Conservation (phyloP, 2,888 invertebrate genomes). For the Rhabditoides inermis region DNA sequence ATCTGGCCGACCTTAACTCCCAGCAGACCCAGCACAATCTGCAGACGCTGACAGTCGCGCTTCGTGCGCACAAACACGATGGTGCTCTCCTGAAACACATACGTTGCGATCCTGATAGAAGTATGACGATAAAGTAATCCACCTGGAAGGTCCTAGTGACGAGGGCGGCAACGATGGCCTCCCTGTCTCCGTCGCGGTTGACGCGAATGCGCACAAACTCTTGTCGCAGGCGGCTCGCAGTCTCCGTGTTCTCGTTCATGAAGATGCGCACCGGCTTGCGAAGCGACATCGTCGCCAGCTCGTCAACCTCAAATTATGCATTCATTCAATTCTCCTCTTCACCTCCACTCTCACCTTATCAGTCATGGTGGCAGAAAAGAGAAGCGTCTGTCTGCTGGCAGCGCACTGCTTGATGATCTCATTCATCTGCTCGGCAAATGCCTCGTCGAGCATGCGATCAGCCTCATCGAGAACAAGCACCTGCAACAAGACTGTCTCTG, state of each 20-base stretch:
- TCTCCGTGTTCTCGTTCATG: slow-evolving; percentile 88
- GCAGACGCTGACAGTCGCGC: slow-evolving; percentile 83
- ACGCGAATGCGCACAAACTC: slow-evolving; percentile 71
- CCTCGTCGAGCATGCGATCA: slow-evolving; percentile 87
- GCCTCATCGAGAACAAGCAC: slow-evolving; percentile 69
- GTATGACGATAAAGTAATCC: no score
- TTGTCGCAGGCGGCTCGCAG: slow-evolving; percentile 67
- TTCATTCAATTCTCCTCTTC: neutral
- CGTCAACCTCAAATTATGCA: slow-evolving; percentile 60
- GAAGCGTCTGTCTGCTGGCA: slow-evolving; percentile 81
- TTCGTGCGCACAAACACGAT: slow-evolving; percentile 93
- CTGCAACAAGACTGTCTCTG: slow-evolving; percentile 12
- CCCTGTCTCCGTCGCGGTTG: slow-evolving; percentile 72
- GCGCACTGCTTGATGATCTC: slow-evolving; percentile 89
- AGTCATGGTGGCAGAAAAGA: slow-evolving; percentile 99
- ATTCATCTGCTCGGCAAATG: slow-evolving; percentile 97
- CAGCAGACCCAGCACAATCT: slow-evolving; percentile 79
- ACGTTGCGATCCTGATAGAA: neutral
- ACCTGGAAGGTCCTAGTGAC: slow-evolving; percentile 27
- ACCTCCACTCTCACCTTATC: slow-evolving; percentile 66
- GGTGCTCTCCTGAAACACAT: slow-evolving; percentile 19
- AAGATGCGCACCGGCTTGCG: slow-evolving; percentile 86
- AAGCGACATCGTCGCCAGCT: slow-evolving; percentile 82
- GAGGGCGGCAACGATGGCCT: slow-evolving; percentile 65
- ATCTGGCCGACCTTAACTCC: slow-evolving; percentile 77